Percentiles rank a stretch among this genome's conserved stretches.
phyloP scores from a whole-genome alignment of 2,888 invertebrate species.

The Ferrisia virgata region DNA sequence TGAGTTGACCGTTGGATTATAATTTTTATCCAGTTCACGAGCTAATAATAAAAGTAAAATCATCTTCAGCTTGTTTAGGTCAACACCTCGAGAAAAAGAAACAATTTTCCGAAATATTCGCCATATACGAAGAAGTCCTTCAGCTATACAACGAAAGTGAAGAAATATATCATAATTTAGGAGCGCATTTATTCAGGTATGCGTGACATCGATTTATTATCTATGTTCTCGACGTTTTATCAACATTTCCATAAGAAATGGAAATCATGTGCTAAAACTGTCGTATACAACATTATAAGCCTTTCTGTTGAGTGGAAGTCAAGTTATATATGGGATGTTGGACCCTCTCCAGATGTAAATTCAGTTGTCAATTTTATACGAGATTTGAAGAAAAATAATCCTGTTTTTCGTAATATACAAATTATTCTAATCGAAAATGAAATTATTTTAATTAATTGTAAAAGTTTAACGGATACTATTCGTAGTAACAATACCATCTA shows the following conservation, averaged over 20 bases:
- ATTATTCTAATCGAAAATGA: conserved; percentile 9
- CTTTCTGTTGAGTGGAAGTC: conserved; percentile 51
- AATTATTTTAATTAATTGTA: conserved; percentile 34
- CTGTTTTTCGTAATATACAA: background rate
- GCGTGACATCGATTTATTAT: conserved; percentile 47
- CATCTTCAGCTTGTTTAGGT: conserved; percentile 2
- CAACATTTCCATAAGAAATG: background rate
- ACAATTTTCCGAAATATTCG: conserved; percentile 52
- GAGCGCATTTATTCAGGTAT: conserved; percentile 57
- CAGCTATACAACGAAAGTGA: conserved; percentile 57
- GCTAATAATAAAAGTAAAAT: background rate
- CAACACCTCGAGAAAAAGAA: conserved; percentile 15
- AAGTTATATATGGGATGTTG: conserved; percentile 47
- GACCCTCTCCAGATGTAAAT: conserved; percentile 24
- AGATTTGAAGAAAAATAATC: background rate
- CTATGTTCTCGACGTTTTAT: background rate
- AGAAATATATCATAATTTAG: conserved; percentile 57
- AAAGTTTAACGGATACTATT: conserved; percentile 34
- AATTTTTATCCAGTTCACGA: background rate
- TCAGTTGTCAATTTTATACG: background rate
- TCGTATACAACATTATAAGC: conserved; percentile 48
- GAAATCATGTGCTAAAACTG: background rate
- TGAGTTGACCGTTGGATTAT: background rate
- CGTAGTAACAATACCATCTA: background rate
- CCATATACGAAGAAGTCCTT: conserved; percentile 54